Conservation (phyloP, 1,140 invertebrate species). For the Telenomus remus region DNA sequence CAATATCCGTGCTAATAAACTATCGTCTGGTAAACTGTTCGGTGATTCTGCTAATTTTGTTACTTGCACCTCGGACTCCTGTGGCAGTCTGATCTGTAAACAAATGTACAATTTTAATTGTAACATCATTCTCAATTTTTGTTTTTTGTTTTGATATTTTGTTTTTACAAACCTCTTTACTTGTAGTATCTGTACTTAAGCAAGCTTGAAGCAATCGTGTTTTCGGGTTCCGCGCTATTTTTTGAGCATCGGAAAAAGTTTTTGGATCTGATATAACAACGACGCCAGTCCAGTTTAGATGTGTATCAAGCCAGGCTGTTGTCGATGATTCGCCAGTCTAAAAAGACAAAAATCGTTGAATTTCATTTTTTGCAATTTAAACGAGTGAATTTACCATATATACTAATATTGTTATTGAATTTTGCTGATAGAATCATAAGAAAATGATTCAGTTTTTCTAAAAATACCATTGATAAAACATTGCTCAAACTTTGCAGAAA, state of each 20-base stretch:
- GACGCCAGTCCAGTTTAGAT: conserved; percentile 84
- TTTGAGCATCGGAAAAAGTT: conserved; percentile 79
- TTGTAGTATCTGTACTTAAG: conserved; percentile 83
- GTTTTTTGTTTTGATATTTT: background rate
- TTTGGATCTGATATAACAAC: conserved; percentile 84
- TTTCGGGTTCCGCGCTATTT: conserved; percentile 71
- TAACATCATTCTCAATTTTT: background rate
- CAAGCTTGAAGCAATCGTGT: conserved; percentile 83
- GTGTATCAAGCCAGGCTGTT: conserved; percentile 81
- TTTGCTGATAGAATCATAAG: too few relatives aligned
- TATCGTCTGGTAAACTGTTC: conserved; percentile 75
- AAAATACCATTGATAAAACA: too few relatives aligned
- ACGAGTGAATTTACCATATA: too few relatives aligned
- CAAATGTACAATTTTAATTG: conserved; percentile 9
- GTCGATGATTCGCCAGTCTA: conserved; percentile 78
- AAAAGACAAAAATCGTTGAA: conserved; percentile 40
- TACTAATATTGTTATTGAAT: too few relatives aligned
- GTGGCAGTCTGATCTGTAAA: conserved; percentile 79
- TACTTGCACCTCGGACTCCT: conserved; percentile 78
- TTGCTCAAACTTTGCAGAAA: too few relatives aligned
- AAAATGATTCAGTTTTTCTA: too few relatives aligned
- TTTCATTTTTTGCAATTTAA: too few relatives aligned
- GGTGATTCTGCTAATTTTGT: conserved; percentile 77
- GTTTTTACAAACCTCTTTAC: conserved; percentile 79
- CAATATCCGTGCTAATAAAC: conserved; percentile 80